A percentile compares a stretch with the other conserved stretches of the same genome.
These are phyloP conservation scores for Aurelia sp. DNA, from an alignment of 30 jellyfish, hydroid and myxozoan species.

Conservation along the genomic window DNA sequence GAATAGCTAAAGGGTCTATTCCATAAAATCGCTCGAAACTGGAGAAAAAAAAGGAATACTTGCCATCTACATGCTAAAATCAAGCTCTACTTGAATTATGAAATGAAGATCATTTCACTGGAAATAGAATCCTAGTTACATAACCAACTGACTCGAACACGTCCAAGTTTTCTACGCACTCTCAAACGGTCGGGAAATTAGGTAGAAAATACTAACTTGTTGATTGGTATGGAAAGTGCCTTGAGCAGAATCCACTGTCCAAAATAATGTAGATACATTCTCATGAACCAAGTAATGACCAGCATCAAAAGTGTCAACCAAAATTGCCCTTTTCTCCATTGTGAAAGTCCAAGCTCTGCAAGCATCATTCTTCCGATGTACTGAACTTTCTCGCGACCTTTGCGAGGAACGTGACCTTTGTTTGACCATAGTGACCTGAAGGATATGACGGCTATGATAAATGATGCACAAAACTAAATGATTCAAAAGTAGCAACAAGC, in stretches of 20 bases:
- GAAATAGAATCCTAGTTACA: no score
- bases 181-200: no score
- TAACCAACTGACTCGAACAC: no score
- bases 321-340: slow-evolving; percentile 82
- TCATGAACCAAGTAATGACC: slow-evolving; percentile 84
- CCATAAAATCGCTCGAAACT: no score
- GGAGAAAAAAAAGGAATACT: no score
- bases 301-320: slow-evolving; percentile 92
- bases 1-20: no score
- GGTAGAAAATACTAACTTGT: slow-evolving; percentile 71
- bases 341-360: slow-evolving; percentile 91
- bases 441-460: background rate
- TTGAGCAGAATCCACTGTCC: slow-evolving; percentile 87
- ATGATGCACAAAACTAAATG: background rate
- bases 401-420: slow-evolving; percentile 87
- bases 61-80: no score
- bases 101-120: no score
- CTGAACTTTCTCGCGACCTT: slow-evolving; percentile 83
- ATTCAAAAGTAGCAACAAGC: no score
- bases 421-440: slow-evolving; percentile 79
- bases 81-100: no score
- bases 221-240: slow-evolving; percentile 81
- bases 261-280: slow-evolving; percentile 91
- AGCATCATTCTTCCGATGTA: slow-evolving; percentile 86
- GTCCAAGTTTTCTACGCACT: no score